Evolutionary conservation across 2,888 invertebrate genomes (phyloP).

Genomic region (Amitus sp.): DNA sequence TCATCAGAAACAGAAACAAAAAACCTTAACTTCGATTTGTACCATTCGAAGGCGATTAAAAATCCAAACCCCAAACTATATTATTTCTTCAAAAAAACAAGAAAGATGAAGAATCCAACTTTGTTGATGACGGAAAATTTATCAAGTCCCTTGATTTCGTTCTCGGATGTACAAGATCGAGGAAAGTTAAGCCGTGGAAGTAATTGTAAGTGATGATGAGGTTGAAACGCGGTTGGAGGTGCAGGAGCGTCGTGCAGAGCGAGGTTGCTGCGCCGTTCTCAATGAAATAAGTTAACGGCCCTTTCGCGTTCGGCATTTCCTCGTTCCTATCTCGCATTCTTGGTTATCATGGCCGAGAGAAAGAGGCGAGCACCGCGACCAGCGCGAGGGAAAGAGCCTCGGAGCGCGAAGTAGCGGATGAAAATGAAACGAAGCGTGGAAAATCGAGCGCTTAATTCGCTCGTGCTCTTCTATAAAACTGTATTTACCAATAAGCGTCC

Average conservation of each 20-base stretch:
- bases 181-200: too few species aligned
- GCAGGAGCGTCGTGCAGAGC: constrained; percentile 4
- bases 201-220: constrained; percentile 9
- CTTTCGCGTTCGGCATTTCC: constrained; percentile 9
- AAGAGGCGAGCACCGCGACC: neutral
- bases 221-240: constrained; percentile 6
- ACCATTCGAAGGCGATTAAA: too few species aligned
- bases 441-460: constrained; percentile 16
- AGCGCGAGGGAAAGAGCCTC: constrained; percentile 2
- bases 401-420: constrained; percentile 4
- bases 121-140: too few species aligned
- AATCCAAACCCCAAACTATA: too few species aligned
- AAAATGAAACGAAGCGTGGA: constrained; percentile 18
- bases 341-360: constrained; percentile 12
- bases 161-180: too few species aligned
- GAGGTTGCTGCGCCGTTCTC: constrained; percentile 4
- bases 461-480: neutral
- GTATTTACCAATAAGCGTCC: neutral
- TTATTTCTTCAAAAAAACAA: too few species aligned
- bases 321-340: constrained; percentile 14
- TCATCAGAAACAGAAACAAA: too few species aligned
- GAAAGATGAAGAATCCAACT: too few species aligned
- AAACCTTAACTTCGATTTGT: too few species aligned
- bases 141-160: too few species aligned
- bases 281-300: constrained; percentile 14